Base-by-base conservation (phyloP, 1,140 invertebrate genomes). In the Liolophura sinensis region DNA sequence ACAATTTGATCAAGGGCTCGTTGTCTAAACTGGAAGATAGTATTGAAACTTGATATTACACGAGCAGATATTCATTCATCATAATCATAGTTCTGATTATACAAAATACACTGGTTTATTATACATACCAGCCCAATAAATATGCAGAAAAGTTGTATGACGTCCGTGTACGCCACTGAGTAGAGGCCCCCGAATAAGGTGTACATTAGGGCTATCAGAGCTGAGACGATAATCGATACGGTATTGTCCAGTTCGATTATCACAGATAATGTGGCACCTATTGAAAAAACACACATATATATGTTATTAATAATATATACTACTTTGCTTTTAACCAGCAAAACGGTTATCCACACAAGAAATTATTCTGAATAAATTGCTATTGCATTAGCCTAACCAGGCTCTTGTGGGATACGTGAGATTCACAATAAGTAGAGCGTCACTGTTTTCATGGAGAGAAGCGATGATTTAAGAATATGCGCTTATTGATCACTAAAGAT, bases 221-320 rank as follows among this genome's bases (percentile, higher is more conserved):
- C 70, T 3, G 73, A 72, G 4, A 75, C 56, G 9, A 74, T 62
- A 47, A 75, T 69, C 47, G 73, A 62, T 5, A 70, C 14, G 0
- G 57, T 60, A 77, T 95, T 93, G 77, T 95, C 92, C 88, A 97
- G 92, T 79, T 96, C 93, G 74, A 98, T 92, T 79, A 98, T 97
- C 9, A 98, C 95, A 15, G 92, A 92, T 48, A 98, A 85, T 0
- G 96, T 97, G 3, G 95, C 93, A 18, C 93, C 92, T 90, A 76
- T 49, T 47, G 31, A 3, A 9, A 9, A 40, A 40, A 40, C 31
- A 40, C 3, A 40, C 3, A 9, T 9, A 40, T 3, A 9, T 3
- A 5, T 40, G 31, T 5, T 9, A 40, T 40, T 40, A 40, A 9
- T 40, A 40, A 40, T 40, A 40, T 40, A 9, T 40, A 40, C 31